Conservation (phyloP, 1,140 invertebrate species). For the Bombyx mori region DNA sequence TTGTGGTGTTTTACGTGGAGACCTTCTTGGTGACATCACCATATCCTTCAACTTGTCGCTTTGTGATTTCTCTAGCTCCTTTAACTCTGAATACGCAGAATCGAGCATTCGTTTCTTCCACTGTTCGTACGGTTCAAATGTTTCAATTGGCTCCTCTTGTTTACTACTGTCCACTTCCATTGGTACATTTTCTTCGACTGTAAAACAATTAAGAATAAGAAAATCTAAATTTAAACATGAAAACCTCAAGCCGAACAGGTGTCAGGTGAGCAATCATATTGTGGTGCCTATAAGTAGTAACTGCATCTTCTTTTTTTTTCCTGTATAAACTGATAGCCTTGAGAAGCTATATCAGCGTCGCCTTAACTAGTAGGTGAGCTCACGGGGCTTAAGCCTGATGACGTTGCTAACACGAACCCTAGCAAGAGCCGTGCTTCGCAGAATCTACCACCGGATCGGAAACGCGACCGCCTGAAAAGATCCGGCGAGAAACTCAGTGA, state of each 20-base stretch:
- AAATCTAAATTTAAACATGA: background rate
- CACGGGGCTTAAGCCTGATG: no score
- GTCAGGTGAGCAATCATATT: no score
- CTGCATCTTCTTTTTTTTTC: no score
- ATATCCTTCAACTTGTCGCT: slow-evolving; percentile 9
- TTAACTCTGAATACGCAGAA: slow-evolving; percentile 39
- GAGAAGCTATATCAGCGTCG: no score
- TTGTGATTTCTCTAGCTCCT: slow-evolving; percentile 17
- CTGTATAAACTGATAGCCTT: no score
- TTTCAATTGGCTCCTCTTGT: slow-evolving; percentile 25
- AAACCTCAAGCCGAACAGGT: background rate
- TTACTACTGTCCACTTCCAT: slow-evolving; percentile 28
- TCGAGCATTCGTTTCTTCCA: slow-evolving; percentile 49
- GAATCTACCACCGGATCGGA: no score
- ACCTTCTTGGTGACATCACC: slow-evolving; percentile 30
- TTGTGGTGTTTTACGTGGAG: slow-evolving; percentile 46
- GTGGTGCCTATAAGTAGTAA: background rate
- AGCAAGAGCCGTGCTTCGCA: no score
- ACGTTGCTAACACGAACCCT: no score
- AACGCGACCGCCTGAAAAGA: no score
- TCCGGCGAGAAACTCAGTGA: no score
- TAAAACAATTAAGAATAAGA: slow-evolving; percentile 6
- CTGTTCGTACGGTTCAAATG: slow-evolving; percentile 41
- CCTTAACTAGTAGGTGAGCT: no score
- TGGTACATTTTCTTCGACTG: slow-evolving; percentile 22